phyloP scores from a whole-genome alignment of 1,140 invertebrate species.

The Hetaerina americana region DNA sequence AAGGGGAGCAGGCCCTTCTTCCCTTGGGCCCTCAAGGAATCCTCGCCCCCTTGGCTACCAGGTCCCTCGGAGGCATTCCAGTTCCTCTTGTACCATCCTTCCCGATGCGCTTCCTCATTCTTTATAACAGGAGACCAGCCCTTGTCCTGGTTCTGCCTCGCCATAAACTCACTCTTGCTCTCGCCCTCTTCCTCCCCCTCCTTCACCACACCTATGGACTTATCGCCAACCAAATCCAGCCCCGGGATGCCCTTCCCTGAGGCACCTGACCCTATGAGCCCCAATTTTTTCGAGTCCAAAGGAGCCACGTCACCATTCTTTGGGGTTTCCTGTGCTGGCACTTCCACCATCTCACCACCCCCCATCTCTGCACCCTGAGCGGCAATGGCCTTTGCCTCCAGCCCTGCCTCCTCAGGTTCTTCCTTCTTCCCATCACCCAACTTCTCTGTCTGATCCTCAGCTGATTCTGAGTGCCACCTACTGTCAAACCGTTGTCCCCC shows the following conservation, averaged over 20 bases:
- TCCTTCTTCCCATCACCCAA: too few relatives aligned
- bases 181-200: too few relatives aligned
- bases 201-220: background rate
- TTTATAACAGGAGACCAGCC: background rate
- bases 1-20: background rate
- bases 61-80: too few relatives aligned
- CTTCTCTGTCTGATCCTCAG: too few relatives aligned
- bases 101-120: background rate
- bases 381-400: too few relatives aligned
- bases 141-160: background rate
- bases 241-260: background rate
- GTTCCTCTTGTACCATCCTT: background rate
- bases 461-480: too few relatives aligned
- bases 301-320: background rate
- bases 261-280: background rate
- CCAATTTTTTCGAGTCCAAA: background rate
- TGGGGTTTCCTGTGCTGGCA: background rate
- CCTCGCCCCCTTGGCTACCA: background rate
- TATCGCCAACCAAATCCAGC: background rate
- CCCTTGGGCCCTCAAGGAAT: background rate
- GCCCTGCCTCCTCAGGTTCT: too few relatives aligned
- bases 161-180: background rate
- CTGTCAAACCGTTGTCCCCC: too few relatives aligned
- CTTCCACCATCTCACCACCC: background rate
- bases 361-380: too few relatives aligned